These are phyloP conservation scores for Actinostola sp. DNA, from an alignment of 92 coral and sea anemone genomes.

Conservation along the genomic window DNA sequence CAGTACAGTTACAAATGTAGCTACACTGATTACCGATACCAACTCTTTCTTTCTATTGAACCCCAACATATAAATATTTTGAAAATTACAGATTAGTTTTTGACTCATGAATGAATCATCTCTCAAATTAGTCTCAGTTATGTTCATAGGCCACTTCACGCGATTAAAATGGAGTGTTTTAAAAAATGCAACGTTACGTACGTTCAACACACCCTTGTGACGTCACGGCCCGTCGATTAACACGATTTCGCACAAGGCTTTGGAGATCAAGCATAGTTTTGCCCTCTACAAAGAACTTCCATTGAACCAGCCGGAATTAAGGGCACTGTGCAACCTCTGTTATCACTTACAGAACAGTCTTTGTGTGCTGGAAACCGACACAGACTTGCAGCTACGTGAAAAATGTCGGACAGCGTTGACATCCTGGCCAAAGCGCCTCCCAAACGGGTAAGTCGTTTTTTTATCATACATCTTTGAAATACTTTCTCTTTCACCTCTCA, in stretches of 20 bases:
- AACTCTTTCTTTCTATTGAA: neutral
- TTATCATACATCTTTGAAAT: neutral
- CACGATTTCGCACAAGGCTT: constrained; percentile 10
- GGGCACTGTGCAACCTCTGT: neutral
- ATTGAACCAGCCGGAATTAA: neutral
- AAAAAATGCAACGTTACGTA: constrained; percentile 15
- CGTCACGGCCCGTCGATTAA: constrained; percentile 17
- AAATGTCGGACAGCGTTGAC: constrained; percentile 30
- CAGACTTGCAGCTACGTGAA: neutral
- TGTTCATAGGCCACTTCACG: constrained; percentile 3
- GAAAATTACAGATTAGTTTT: too few species aligned
- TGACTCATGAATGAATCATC: neutral
- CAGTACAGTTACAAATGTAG: too few species aligned
- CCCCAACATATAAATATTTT: too few species aligned
- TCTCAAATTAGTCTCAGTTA: constrained; percentile 1
- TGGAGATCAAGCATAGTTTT: neutral
- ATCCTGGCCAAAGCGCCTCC: constrained; percentile 33
- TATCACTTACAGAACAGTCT: neutral
- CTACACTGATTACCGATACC: too few species aligned
- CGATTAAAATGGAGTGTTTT: too few species aligned
- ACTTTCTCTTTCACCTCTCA: constrained; percentile 20
- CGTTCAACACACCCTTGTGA: constrained; percentile 30
- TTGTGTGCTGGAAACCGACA: neutral
- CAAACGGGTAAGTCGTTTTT: constrained; percentile 26
- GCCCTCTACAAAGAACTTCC: neutral